A percentile compares a stretch with the other conserved stretches of the same genome.
Conservation (phyloP, 2,113 vertebrate species). For the Phyllostomus discolor region DNA sequence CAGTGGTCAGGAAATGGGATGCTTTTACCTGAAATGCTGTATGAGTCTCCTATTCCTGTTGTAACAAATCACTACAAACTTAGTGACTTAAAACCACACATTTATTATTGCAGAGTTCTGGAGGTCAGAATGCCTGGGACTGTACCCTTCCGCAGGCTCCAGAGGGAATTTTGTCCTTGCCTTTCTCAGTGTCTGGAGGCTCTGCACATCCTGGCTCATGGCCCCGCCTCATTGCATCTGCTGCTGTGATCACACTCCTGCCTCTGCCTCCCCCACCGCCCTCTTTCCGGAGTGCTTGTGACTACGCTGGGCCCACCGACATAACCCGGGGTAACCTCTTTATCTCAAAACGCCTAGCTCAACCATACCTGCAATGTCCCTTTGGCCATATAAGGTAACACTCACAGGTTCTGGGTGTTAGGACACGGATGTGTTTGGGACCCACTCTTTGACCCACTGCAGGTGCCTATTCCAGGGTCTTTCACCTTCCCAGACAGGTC, state of each 20-base stretch:
- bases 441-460: not conserved
- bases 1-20: not conserved
- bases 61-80: not conserved
- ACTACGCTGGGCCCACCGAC: not conserved
- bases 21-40: not conserved
- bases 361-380: not conserved
- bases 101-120: not conserved
- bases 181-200: not conserved
- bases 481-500: not conserved
- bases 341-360: not conserved
- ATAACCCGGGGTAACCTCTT: not conserved
- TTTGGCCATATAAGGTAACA: not conserved
- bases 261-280: not conserved
- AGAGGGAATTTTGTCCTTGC: not conserved
- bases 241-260: not conserved
- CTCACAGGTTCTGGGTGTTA: not conserved
- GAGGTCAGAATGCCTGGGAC: not conserved
- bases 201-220: not conserved
- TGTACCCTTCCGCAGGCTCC: not conserved
- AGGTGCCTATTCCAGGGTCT: not conserved
- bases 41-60: not conserved
- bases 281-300: not conserved
- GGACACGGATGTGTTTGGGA: not conserved
- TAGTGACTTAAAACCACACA: not conserved
- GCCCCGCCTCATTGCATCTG: not conserved